These are phyloP conservation scores for Eupithecia subfuscata DNA, from an alignment of 2,888 invertebrate genomes.

Conservation along the genomic window DNA sequence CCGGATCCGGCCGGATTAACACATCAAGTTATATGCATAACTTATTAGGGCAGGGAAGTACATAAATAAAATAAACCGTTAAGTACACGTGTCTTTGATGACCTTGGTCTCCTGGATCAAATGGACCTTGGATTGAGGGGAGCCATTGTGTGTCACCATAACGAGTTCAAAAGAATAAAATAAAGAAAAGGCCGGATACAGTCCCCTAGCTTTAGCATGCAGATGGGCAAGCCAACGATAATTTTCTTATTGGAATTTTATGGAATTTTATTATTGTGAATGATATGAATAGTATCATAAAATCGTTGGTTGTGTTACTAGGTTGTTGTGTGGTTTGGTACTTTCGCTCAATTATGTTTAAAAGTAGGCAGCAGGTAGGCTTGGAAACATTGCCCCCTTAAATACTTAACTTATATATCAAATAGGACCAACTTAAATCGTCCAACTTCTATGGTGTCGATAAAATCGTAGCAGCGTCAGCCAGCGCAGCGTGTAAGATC, in stretches of 20 bases:
- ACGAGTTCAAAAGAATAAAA: conserved; percentile 25
- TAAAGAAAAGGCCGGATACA: conserved; percentile 29
- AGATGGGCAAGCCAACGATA: conserved; percentile 6
- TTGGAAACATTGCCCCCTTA: too few species aligned
- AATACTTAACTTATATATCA: too few species aligned
- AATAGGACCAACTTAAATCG: too few species aligned
- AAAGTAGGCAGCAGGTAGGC: too few species aligned
- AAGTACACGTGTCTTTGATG: conserved; percentile 24
- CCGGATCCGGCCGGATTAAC: too few species aligned
- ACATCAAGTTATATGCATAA: too few species aligned
- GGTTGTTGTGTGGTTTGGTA: too few species aligned
- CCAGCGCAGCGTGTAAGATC: too few species aligned
- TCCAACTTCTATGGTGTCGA: too few species aligned
- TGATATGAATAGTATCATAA: neutral
- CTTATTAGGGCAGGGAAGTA: too few species aligned
- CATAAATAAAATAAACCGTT: neutral
- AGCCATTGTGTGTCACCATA: conserved; percentile 19
- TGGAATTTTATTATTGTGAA: neutral
- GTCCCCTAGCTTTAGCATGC: conserved; percentile 22
- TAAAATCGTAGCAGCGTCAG: too few species aligned
- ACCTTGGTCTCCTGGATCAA: conserved; percentile 22
- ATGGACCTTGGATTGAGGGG: conserved; percentile 27
- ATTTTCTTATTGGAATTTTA: neutral
- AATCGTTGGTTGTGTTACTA: neutral
- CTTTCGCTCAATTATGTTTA: too few species aligned